Conservation (phyloP, 2,113 vertebrate genomes). For the Ibidorhyncha struthersii region DNA sequence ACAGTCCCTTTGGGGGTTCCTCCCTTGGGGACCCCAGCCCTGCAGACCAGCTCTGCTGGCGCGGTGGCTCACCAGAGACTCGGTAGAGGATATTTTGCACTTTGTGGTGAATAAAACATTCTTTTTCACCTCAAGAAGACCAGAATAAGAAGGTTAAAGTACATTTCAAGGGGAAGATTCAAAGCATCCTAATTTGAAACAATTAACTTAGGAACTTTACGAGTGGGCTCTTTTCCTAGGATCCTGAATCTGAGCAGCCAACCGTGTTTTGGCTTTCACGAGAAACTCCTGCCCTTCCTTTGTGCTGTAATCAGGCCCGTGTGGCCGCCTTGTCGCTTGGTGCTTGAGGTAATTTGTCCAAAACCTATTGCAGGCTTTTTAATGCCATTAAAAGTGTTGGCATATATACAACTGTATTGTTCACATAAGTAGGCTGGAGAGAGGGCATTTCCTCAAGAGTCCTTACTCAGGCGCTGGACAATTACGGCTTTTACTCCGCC, state of each 20-base stretch:
- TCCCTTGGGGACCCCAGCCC: neutral
- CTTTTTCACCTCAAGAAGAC: neutral
- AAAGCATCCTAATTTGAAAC: neutral
- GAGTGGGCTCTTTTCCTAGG: neutral
- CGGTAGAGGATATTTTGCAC: neutral
- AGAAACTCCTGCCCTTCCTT: neutral
- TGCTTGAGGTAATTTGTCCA: conserved; percentile 20
- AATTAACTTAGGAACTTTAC: neutral
- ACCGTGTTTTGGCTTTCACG: neutral
- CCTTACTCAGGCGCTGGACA: neutral
- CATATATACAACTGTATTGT: neutral
- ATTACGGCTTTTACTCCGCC: accelerated
- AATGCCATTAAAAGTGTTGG: neutral
- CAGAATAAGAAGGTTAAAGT: neutral
- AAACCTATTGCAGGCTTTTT: neutral
- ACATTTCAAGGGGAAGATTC: neutral
- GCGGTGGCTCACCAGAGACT: neutral
- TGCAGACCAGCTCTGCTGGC: accelerated
- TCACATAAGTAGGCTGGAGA: neutral
- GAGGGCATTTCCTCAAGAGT: neutral
- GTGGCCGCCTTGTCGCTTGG: neutral
- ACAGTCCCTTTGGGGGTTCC: neutral
- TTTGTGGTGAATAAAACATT: neutral
- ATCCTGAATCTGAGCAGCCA: neutral
- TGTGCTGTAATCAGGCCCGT: neutral